Evolutionary conservation across 2,113 vertebrate genomes (phyloP), one percentile per base, ranked within the genome.

Genomic region (Halichoerus grypus): DNA sequence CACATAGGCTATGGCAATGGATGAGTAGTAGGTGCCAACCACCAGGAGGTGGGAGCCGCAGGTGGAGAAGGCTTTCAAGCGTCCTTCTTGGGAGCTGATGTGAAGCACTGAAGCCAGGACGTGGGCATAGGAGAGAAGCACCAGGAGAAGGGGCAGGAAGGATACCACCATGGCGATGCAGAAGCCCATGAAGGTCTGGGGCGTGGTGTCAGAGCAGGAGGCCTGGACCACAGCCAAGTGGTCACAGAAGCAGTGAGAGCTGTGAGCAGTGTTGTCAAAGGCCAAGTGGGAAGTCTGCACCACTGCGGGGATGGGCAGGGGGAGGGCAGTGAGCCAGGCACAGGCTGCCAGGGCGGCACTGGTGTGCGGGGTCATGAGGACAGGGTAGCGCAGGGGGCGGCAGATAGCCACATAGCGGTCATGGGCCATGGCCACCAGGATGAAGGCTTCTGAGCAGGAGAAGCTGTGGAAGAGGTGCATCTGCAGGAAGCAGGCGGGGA

Each of bases 21-120:
- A 97, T 12, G 88, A 94, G 22, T 92, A 98, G 81, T 96, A 98
- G 1, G 49, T 95, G 74, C 81, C 92, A 19, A 98, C 97, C 72
- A 98, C 83, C 22, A 98, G 61, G 19, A 98, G 95, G 24, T 97
- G 98, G 61, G 98, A 98, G 57, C 36, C 84, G 5, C 96, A 96
- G 0, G 80, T 97, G 12, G 97, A 98, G 82, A 98, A 98, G 33
- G 94, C 85, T 83, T 95, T 97, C 0, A 74, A 13, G 1, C 1
- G 0, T 19, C 96, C 96, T 96, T 94, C 96, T 55, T 0, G 69
- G 80, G 97, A 97, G 11, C 3, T 94, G 71, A 98, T 97, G 9
- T 2, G 80, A 59, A 97, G 72, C 42, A 98, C 8, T 0, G 94
- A 97, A 51, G 69, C 39, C 49, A 97, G 88, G 79, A 97, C 97